A percentile compares a stretch with the other conserved stretches of the same genome.
Conservation (phyloP, 2,113 vertebrate genomes). For the Neodon shergylaensis region DNA sequence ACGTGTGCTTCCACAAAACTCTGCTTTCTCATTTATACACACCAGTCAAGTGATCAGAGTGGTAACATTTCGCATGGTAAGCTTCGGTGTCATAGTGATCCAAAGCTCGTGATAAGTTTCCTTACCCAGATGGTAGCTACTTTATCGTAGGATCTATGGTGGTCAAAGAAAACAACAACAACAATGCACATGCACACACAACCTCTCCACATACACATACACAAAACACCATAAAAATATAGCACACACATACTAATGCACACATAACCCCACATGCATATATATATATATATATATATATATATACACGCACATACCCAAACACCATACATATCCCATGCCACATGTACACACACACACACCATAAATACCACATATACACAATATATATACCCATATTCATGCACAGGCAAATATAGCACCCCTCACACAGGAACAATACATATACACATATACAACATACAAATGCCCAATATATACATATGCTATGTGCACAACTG, state of each 20-base stretch:
- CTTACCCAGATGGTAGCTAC: slow-evolving; percentile 25
- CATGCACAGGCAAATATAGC: background rate
- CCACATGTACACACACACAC: background rate
- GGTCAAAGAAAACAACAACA: background rate
- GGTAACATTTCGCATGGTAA: background rate
- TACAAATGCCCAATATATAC: no score
- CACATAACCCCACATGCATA: background rate
- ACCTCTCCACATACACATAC: background rate
- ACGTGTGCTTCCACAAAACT: background rate
- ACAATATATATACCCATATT: no score
- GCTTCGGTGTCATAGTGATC: slow-evolving; percentile 1
- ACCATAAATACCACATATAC: background rate
- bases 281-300: background rate
- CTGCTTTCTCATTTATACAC: background rate
- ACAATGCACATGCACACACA: background rate
- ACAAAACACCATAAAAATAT: background rate
- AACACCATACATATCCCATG: background rate
- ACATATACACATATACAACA: background rate
- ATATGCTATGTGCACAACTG: background rate
- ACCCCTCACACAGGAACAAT: no score
- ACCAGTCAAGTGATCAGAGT: background rate
- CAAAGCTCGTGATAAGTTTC: slow-evolving; percentile 19
- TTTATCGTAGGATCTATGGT: background rate
- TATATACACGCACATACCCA: background rate
- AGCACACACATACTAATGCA: background rate